Percentiles rank a stretch among this genome's conserved stretches.
These are phyloP conservation scores for Dreissena rostriformis DNA, from an alignment of 1,140 invertebrate species.

Conservation along the genomic window DNA sequence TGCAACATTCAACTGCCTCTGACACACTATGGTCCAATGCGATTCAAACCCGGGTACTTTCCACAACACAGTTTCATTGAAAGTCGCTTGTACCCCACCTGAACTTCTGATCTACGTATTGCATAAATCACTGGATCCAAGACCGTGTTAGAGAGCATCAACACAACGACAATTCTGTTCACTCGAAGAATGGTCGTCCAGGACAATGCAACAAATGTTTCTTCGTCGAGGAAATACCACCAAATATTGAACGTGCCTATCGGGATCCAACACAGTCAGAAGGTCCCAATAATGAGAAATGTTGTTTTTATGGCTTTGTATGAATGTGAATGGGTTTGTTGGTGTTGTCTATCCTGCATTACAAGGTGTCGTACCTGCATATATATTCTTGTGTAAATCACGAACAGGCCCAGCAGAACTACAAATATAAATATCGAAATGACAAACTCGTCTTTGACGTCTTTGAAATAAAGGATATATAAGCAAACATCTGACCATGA, in stretches of 20 bases:
- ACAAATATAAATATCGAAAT: not conserved
- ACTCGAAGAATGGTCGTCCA: not conserved
- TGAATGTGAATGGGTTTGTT: not conserved
- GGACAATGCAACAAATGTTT: not conserved
- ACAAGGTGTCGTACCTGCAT: not conserved
- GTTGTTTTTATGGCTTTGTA: not conserved
- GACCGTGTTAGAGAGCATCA: not conserved
- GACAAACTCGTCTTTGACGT: not conserved
- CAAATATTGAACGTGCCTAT: not conserved
- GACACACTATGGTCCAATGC: too few relatives aligned
- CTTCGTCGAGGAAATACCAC: not conserved
- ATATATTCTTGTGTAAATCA: not conserved
- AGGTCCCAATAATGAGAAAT: not conserved
- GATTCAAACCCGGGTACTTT: too few relatives aligned
- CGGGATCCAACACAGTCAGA: not conserved
- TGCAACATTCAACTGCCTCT: too few relatives aligned
- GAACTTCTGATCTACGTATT: not conserved
- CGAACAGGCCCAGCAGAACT: not conserved
- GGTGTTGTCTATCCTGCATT: not conserved
- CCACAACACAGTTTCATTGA: not conserved
- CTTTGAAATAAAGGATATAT: not conserved
- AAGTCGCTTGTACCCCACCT: not conserved
- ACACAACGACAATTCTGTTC: not conserved
- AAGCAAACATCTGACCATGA: not conserved
- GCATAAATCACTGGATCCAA: not conserved